Conservation (phyloP, 1,140 invertebrate genomes). For the Aphelenchoides fujianensis region DNA sequence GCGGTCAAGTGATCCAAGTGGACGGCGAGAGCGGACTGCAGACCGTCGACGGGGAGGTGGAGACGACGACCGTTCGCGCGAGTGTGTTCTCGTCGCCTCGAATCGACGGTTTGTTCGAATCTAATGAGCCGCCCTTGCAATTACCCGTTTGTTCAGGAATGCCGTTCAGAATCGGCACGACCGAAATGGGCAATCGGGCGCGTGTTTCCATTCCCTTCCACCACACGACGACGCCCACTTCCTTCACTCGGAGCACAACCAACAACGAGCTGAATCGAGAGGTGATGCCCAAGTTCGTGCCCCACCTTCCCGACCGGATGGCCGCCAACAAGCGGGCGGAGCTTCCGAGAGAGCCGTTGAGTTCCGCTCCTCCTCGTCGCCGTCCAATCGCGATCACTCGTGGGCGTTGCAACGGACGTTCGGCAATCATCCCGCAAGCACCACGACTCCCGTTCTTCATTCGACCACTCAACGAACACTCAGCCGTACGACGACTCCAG, state of each 20-base stretch:
- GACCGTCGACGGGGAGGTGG: not conserved
- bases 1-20: not conserved
- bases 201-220: not conserved
- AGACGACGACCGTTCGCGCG: slow-evolving; percentile 39
- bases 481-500: not conserved
- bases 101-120: not conserved
- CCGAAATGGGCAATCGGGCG: not conserved
- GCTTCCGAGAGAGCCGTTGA: not conserved
- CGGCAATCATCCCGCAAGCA: not conserved
- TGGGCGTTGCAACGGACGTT: not conserved
- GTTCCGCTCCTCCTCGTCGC: not conserved
- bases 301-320: not conserved
- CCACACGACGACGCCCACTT: not conserved
- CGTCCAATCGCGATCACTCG: not conserved
- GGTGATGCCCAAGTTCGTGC: not conserved
- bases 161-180: not conserved
- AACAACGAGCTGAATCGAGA: not conserved
- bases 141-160: not conserved
- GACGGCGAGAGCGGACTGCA: not conserved
- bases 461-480: not conserved
- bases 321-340: not conserved
- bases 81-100: slow-evolving; percentile 30
- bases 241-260: not conserved
- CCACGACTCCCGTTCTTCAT: not conserved
- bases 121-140: not conserved